Evolutionary conservation across 2,113 vertebrate genomes (phyloP).

Genomic region (Amphiprion ocellaris): DNA sequence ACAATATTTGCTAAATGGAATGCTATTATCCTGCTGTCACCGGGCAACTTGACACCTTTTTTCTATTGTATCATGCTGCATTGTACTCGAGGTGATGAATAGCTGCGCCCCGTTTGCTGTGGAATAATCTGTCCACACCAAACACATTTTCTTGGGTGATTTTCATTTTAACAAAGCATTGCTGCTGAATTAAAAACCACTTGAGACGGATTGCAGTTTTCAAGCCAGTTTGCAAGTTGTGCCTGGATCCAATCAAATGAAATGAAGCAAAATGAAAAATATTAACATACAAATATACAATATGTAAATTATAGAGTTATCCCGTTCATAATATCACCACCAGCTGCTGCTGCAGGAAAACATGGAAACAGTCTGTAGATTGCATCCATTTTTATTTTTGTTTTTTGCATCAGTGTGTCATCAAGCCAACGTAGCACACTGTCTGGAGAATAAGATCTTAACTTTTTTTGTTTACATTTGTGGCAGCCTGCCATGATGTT

Average conservation of each 20-base stretch:
- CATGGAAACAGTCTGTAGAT: neutral
- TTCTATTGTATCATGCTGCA: slow-evolving; percentile 12
- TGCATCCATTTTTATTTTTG: neutral
- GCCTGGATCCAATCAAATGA: slow-evolving; percentile 17
- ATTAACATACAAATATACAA: neutral
- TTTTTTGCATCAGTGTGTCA: neutral
- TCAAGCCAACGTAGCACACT: neutral
- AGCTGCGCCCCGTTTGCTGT: slow-evolving; percentile 10
- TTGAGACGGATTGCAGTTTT: slow-evolving; percentile 15
- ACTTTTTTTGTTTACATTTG: neutral
- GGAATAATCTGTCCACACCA: slow-evolving; percentile 38
- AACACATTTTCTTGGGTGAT: slow-evolving; percentile 44
- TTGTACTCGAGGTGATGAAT: slow-evolving; percentile 42
- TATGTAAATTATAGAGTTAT: slow-evolving; percentile 13
- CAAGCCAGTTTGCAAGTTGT: slow-evolving; percentile 11
- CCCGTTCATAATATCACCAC: neutral
- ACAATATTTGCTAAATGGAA: slow-evolving; percentile 23
- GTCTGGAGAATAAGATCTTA: neutral
- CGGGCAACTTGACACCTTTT: slow-evolving; percentile 5
- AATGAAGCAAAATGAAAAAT: slow-evolving; percentile 4
- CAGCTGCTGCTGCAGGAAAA: neutral
- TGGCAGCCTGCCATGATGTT: neutral
- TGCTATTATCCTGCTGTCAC: slow-evolving; percentile 41
- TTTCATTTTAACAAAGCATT: slow-evolving; percentile 34
- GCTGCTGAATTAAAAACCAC: slow-evolving; percentile 25